Percentiles rank a stretch among this genome's conserved stretches.
phyloP scores from a whole-genome alignment of 2,888 invertebrate genomes.

The Pseudanteris insignis region DNA sequence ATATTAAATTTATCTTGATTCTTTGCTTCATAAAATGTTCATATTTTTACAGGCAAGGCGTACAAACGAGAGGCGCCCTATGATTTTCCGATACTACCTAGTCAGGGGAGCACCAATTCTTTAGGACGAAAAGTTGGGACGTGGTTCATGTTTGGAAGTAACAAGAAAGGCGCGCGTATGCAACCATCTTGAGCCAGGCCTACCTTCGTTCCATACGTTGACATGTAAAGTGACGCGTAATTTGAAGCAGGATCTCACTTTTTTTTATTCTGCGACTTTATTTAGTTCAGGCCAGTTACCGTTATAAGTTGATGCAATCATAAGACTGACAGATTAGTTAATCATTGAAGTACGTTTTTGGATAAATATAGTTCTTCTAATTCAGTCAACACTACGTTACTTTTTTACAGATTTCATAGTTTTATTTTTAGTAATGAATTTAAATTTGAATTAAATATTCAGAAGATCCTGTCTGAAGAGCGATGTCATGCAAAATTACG shows the following conservation, averaged over 20 bases:
- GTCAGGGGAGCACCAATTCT: constrained; percentile 65
- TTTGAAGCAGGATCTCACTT: constrained; percentile 29
- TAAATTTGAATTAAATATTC: too few relatives aligned
- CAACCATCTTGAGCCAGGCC: constrained; percentile 69
- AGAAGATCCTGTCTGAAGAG: too few relatives aligned
- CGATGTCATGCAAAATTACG: too few relatives aligned
- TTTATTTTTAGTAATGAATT: too few relatives aligned
- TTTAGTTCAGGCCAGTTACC: constrained; percentile 24
- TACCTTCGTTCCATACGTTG: constrained; percentile 66
- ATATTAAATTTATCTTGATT: not conserved
- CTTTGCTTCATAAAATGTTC: too few relatives aligned
- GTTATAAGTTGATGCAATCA: constrained; percentile 6
- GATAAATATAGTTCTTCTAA: not conserved
- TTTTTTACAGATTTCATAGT: too few relatives aligned
- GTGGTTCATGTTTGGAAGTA: constrained; percentile 71
- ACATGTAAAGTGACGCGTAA: constrained; percentile 49
- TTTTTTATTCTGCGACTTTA: constrained; percentile 12
- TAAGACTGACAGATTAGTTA: constrained; percentile 37
- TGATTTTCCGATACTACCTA: constrained; percentile 63
- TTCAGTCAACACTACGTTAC: too few relatives aligned
- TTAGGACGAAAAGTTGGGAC: constrained; percentile 70
- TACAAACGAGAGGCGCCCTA: constrained; percentile 68
- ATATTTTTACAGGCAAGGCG: constrained; percentile 64
- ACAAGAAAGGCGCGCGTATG: constrained; percentile 68
- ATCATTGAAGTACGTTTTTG: too few relatives aligned